Evolutionary conservation across 2,888 invertebrate genomes (phyloP).

Genomic region (Anarsia innoxiella): DNA sequence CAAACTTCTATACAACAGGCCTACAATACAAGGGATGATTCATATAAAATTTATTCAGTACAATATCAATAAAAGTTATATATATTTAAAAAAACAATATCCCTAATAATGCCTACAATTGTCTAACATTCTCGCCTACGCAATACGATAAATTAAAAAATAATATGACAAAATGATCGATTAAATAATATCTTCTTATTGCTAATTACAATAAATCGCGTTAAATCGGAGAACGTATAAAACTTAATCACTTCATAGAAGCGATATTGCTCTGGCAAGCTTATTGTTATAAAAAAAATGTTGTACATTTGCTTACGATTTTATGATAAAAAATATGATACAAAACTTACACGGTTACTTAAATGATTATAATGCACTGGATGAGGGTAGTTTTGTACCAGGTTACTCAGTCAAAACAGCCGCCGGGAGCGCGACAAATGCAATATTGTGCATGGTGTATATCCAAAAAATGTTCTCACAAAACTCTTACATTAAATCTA

Average conservation of each 20-base stretch:
- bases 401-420: constrained; percentile 46
- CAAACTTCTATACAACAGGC: constrained; percentile 43
- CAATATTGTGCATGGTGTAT: constrained; percentile 58
- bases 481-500: constrained; percentile 36
- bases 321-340: constrained; percentile 55
- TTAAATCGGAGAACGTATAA: constrained; percentile 22
- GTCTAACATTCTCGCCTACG: constrained; percentile 45
- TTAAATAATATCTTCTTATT: constrained; percentile 25
- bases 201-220: constrained; percentile 8
- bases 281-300: constrained; percentile 34
- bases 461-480: constrained; percentile 41
- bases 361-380: constrained; percentile 63
- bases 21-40: constrained; percentile 31
- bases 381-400: constrained; percentile 66
- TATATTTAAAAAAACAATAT: constrained; percentile 37
- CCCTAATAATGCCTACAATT: constrained; percentile 50
- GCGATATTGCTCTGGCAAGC: constrained; percentile 55
- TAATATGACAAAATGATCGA: constrained; percentile 22
- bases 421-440: constrained; percentile 46
- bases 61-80: constrained; percentile 35
- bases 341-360: constrained; percentile 58
- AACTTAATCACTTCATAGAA: constrained; percentile 60
- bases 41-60: constrained; percentile 41
- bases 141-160: constrained; percentile 33
- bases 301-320: constrained; percentile 48